These are phyloP conservation scores for Brachyistius frenatus DNA, from an alignment of 2,113 vertebrate genomes.

Conservation along the genomic window DNA sequence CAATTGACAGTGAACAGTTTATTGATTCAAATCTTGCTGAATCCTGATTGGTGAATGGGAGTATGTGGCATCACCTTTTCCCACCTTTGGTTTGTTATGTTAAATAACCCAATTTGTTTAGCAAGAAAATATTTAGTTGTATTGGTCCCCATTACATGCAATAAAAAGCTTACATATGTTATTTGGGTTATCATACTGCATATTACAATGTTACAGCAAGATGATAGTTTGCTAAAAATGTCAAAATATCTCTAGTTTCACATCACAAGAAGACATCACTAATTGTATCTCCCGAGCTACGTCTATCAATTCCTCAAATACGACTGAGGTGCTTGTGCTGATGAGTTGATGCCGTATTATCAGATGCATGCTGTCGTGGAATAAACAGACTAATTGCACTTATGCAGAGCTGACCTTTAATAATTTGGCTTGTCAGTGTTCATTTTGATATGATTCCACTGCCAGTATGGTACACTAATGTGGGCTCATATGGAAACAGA, in stretches of 20 bases:
- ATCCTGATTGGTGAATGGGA: too few species aligned
- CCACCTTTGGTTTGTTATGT: background rate
- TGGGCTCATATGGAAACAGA: constrained; percentile 42
- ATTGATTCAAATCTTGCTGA: too few species aligned
- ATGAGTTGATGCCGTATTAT: background rate
- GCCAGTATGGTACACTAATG: constrained; percentile 18
- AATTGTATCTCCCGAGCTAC: background rate
- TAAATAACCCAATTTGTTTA: background rate
- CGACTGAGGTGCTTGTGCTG: too few species aligned
- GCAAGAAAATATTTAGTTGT: too few species aligned
- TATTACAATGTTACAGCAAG: background rate
- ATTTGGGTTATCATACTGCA: background rate
- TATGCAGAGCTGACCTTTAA: constrained; percentile 8
- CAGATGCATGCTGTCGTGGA: background rate
- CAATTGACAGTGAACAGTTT: too few species aligned
- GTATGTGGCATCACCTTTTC: background rate
- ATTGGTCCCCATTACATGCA: too few species aligned
- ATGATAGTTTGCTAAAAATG: background rate
- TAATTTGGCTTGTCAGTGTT: constrained; percentile 4
- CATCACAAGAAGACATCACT: background rate
- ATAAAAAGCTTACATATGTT: background rate
- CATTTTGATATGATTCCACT: constrained; percentile 33
- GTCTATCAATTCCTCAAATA: background rate
- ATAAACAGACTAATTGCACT: background rate
- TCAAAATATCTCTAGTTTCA: background rate